Percentiles rank a stretch among this genome's conserved stretches.
These are phyloP conservation scores for Dryobates pubescens DNA, from an alignment of 2,797 vertebrate genomes.

Conservation along the genomic window DNA sequence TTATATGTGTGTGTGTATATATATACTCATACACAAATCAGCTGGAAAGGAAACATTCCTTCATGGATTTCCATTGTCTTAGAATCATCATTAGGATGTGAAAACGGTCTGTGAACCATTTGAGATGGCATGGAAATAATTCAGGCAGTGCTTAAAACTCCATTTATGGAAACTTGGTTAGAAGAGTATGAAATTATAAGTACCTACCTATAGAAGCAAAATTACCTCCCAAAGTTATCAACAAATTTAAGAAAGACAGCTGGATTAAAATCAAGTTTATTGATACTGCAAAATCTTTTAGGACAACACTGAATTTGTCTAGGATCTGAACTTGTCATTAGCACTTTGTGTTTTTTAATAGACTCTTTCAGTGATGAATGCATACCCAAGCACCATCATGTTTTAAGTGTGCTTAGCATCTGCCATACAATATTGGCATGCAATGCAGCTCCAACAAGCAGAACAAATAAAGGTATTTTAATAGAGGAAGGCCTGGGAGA, in stretches of 20 bases:
- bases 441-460: background rate
- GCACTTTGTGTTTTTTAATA: background rate
- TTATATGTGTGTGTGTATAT: background rate
- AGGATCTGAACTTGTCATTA: background rate
- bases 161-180: slow-evolving; percentile 57
- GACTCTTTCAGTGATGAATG: background rate
- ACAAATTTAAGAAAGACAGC: background rate
- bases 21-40: background rate
- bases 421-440: background rate
- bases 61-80: slow-evolving; percentile 33
- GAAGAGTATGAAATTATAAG: slow-evolving; percentile 8
- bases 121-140: slow-evolving; percentile 47
- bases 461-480: background rate
- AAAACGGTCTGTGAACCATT: slow-evolving; percentile 21
- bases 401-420: background rate
- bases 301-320: background rate
- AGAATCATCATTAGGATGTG: background rate
- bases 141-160: slow-evolving; percentile 25
- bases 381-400: background rate
- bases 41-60: background rate
- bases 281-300: background rate
- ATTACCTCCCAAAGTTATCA: background rate
- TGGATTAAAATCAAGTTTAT: background rate
- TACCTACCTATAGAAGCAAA: slow-evolving; percentile 25
- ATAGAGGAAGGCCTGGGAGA: background rate